A percentile compares a stretch with the other conserved stretches of the same genome.
Conservation (phyloP, 2,113 vertebrate species). For the Oncorhynchus masou region DNA sequence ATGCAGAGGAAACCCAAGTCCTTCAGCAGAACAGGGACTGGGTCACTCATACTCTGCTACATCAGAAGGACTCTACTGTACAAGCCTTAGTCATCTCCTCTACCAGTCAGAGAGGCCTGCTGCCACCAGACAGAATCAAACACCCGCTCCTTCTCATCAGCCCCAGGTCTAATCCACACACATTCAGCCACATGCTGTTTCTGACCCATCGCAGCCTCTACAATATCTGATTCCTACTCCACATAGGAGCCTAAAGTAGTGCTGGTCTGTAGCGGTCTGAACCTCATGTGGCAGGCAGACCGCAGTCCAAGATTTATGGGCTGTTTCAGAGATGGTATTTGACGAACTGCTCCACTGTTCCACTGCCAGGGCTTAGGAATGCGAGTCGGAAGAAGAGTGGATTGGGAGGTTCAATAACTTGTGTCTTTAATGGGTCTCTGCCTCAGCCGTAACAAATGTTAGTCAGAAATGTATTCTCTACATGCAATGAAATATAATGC, state of each 20-base stretch:
- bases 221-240: constrained; percentile 1
- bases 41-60: constrained; percentile 28
- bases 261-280: not conserved
- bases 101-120: constrained; percentile 24
- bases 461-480: not conserved
- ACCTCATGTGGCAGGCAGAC: constrained; percentile 9
- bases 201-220: not conserved
- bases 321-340: constrained; percentile 27
- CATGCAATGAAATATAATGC: not conserved
- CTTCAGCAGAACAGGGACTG: constrained; percentile 32
- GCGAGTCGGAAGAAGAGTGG: constrained; percentile 27
- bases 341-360: constrained; percentile 7
- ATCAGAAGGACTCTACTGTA: not conserved
- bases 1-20: constrained; percentile 46
- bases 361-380: constrained; percentile 42
- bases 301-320: constrained; percentile 35
- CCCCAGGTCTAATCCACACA: not conserved
- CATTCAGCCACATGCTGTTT: not conserved
- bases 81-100: constrained; percentile 28
- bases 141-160: constrained; percentile 25
- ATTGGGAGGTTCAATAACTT: constrained; percentile 11
- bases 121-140: constrained; percentile 26
- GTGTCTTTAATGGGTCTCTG: not conserved
- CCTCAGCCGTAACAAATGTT: not conserved
- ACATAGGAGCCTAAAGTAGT: constrained; percentile 5